phyloP scores from a whole-genome alignment of 2,113 vertebrate genomes.

The Cervus canadensis region DNA sequence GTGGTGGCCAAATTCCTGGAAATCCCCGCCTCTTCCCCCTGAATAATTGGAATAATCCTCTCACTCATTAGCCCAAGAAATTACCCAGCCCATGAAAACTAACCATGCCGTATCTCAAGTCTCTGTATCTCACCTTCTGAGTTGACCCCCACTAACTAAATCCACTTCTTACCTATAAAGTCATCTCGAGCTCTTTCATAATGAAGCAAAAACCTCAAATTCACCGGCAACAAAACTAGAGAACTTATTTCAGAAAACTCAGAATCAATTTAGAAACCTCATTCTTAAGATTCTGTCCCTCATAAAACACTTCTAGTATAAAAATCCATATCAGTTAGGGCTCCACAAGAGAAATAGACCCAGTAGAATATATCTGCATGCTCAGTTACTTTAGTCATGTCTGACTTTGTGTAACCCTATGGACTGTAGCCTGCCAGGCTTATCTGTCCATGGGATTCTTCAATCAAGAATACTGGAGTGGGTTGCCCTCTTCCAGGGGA shows the following conservation, averaged over 20 bases:
- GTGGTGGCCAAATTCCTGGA: accelerated
- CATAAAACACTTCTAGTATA: neutral
- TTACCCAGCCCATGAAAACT: neutral
- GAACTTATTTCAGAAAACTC: neutral
- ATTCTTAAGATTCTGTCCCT: neutral
- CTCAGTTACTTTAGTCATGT: neutral
- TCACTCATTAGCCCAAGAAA: neutral
- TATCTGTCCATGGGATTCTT: neutral
- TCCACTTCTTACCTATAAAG: neutral
- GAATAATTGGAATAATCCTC: neutral
- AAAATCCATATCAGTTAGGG: neutral
- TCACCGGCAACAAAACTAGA: neutral
- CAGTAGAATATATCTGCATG: accelerated
- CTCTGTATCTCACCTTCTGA: neutral
- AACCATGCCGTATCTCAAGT: accelerated
- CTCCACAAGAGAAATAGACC: neutral
- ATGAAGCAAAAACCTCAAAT: neutral
- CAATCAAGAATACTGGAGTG: neutral
- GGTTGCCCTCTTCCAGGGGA: neutral
- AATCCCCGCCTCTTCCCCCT: neutral
- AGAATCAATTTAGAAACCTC: neutral
- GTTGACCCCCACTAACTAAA: neutral
- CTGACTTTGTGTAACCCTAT: neutral
- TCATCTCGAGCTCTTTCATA: accelerated
- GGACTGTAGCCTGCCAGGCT: neutral